phyloP scores from a whole-genome alignment of 2,113 vertebrate species.

The Sylvilagus bachmani region DNA sequence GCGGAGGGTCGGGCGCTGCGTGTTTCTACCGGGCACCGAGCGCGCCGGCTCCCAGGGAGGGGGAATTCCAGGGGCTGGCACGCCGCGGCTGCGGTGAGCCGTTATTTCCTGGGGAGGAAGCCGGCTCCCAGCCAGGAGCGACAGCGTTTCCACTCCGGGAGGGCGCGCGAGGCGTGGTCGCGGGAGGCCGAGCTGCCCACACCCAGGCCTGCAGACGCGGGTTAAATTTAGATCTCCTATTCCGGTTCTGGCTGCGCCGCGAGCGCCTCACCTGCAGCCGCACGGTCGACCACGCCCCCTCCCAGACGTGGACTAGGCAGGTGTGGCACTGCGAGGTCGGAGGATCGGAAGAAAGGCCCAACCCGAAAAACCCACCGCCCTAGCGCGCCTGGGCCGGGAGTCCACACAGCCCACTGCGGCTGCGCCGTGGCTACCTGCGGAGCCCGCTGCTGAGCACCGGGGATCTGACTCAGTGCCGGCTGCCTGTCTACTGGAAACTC shows the following conservation, averaged over 20 bases:
- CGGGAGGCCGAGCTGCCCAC: not conserved
- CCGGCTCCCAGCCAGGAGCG: not conserved
- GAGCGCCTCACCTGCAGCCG: not conserved
- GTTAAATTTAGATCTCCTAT: slow-evolving; percentile 77
- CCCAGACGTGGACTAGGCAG: too few species aligned
- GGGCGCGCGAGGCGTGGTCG: not conserved
- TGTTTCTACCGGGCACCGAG: not conserved
- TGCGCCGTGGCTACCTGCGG: not conserved
- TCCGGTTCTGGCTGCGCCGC: not conserved
- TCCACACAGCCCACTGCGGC: not conserved
- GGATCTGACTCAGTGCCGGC: not conserved
- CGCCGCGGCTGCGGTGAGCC: rapidly evolving
- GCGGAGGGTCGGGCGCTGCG: too few species aligned
- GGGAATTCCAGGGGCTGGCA: not conserved
- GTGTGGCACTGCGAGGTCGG: not conserved
- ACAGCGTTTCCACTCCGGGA: slow-evolving; percentile 34
- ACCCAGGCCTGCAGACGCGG: not conserved
- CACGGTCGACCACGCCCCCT: not conserved
- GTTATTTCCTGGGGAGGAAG: slow-evolving; percentile 70
- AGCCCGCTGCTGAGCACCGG: not conserved
- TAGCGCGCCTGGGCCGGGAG: rapidly evolving
- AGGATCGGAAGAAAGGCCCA: not conserved
- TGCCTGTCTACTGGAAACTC: not conserved
- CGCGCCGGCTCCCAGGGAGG: not conserved
- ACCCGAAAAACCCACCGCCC: not conserved